Base-by-base conservation (phyloP, 2,797 vertebrate species). In the Cyclopterus lumpus region DNA sequence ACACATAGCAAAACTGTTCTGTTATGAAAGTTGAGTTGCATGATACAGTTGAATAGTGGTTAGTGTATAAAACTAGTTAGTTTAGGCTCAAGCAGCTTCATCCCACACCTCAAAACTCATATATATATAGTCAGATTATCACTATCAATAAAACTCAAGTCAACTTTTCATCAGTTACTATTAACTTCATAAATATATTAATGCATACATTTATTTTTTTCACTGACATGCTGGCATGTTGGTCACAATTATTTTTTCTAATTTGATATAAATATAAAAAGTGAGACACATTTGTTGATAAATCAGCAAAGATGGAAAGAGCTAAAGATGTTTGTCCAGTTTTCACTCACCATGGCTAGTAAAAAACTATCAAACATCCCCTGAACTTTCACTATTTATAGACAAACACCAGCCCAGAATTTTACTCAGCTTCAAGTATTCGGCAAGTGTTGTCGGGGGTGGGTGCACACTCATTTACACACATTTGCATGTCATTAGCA, bases 401-500 rank as follows among this genome's bases (percentile, higher is more conserved):
- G 85, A 81, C 85, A 91, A 93, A 93, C 88, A 90, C 67, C 49
- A 79, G 78, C 77, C 79, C 75, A 83, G 80, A 87, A 87, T 89
- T 89, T 84, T 72, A 78, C 85, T 82, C 81, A 46, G 83, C 87
- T 86, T 88, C 79, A 88, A 87, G 92, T 83, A 81, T 92, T 94
- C 88, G 61, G 77, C 54, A 46, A 85, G 83, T 90, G 87, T 90
- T 92, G 90, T 86, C 58, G 53, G 88, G 88, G 83, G 90, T 88
- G 90, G 89, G 85, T 80, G 90, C 81, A 77, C 84, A 75, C 89
- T 93, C 87, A 93, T 95, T 95, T 95, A 90, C 93, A 94, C 92
- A 91, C 75, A 95, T 95, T 95, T 94, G 93, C 94, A 95, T 95
- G 84, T 89, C 88, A 94, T 95, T 95, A 95, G 92, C 94, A 95